Conservation (phyloP, 2,113 vertebrate species). For the human region GRCh38 chr20:32875001-32875500, state of each 20-base stretch:
- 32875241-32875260: not conserved
- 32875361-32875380: not conserved
- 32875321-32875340: too few species aligned
- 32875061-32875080: not conserved
- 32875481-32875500: too few species aligned
- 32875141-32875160: accelerated
- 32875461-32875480: not conserved
- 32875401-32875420: not conserved
- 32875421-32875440: not conserved
- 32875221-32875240: not conserved
- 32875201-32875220: not conserved
- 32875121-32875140: not conserved
- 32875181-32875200: not conserved
- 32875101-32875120: not conserved
- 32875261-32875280: not conserved
- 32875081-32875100: not conserved
- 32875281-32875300: not conserved
- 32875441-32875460: not conserved
- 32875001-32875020: too few species aligned
- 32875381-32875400: not conserved
- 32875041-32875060: not conserved
- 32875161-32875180: accelerated
- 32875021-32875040: too few species aligned
- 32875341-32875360: not conserved
- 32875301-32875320: not conserved